These are phyloP conservation scores for Echinometra lucunter DNA, from an alignment of 53 echinoderm and acorn worm species.

Conservation along the genomic window DNA sequence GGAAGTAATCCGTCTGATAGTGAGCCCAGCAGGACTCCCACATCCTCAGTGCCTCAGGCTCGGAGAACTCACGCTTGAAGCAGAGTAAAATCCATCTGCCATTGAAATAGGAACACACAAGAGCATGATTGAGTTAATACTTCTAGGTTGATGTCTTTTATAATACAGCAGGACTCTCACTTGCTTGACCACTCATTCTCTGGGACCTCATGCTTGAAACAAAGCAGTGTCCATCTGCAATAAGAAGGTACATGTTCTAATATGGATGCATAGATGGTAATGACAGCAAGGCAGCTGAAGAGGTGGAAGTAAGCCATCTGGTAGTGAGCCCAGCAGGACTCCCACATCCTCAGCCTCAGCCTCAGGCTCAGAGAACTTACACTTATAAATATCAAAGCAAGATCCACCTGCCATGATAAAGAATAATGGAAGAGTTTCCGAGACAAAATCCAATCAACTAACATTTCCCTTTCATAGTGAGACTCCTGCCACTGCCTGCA, in stretches of 20 bases:
- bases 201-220: background rate
- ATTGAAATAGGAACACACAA: background rate
- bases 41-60: constrained; percentile 91
- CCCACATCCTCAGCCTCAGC: constrained; percentile 98
- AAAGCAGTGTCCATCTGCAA: background rate
- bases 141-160: background rate
- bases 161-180: no score
- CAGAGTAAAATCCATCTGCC: constrained; percentile 95
- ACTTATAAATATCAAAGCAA: constrained; percentile 96
- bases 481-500: no score
- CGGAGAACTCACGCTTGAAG: constrained; percentile 97
- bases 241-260: no score
- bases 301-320: constrained; percentile 99
- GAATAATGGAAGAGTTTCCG: no score
- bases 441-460: no score
- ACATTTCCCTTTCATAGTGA: no score
- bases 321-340: constrained; percentile 98
- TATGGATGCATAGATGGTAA: constrained; percentile 93
- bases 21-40: constrained; percentile 99
- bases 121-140: background rate
- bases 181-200: background rate
- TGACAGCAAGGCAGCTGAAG: constrained; percentile 93
- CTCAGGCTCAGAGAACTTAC: constrained; percentile 93
- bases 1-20: constrained; percentile 98
- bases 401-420: constrained; percentile 91